Evolutionary conservation across 2,797 vertebrate genomes (phyloP), one percentile per base, ranked within the genome.

Genomic region (Agapornis canus): DNA sequence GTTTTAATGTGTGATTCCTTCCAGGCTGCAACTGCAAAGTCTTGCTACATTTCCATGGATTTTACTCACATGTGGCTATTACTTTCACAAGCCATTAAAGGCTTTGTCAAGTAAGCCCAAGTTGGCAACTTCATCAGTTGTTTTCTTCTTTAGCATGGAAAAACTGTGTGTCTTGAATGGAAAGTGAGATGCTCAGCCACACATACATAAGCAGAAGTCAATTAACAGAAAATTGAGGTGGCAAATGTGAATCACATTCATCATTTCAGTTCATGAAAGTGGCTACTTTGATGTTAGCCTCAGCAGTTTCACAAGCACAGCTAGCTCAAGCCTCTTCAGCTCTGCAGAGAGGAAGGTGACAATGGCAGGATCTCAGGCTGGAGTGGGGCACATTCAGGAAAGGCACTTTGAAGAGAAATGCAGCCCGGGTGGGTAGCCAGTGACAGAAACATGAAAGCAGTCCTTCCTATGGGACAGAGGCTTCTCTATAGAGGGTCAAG

Each of bases 1-100:
- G 32, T 66, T 88, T 82, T n/a, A n/a, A n/a, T n/a, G n/a, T n/a
- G n/a, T n/a, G n/a, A n/a, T 92, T 88, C 25, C 19, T 73, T 88
- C 13, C 32, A 91, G 49, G 54, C 29, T 81, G 59, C 35, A 70
- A 47, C 63, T 90, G 45, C 39, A 43, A 86, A 96, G 86, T 91
- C 90, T 92, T 71, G 23, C 43, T 63, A 4, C 2, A 0, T 79
- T 85, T 84, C 42, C 57, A 17, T 22, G 72, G 51, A 48, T 71
- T 92, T 66, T 90, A 65, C 65, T 88, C 76, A 29, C 20, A 2
- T 12, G 13, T 43, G 9, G 13, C 48, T 88, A 31, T 43, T 66
- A 52, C 37, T 86, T 86, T 70, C 21, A 26, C 17, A 68, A 31
- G 47, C 14, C 8, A 0, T 66, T 54, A 75, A 27, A 37, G 37